Evolutionary conservation across 2,888 invertebrate species (phyloP), one percentile per base, ranked within the genome.

Genomic region (Idaea straminata): DNA sequence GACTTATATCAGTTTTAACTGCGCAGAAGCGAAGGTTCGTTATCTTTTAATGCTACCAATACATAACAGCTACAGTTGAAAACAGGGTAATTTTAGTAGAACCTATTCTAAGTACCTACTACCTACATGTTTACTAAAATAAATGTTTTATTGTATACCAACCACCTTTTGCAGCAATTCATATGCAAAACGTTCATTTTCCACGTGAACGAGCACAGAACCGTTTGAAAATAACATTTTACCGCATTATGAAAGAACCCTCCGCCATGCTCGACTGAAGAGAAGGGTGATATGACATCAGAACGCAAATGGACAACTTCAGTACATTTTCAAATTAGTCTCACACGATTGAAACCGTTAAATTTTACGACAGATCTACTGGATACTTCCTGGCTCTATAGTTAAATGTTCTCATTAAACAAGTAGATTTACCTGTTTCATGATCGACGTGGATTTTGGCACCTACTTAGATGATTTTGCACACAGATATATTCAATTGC

Each of bases 151-250:
- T 63, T 74, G 66, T 61, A 59, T 62, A 35, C 59, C 58, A 35
- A 47, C 65, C 62, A 62, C 61, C 36, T 63, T 25, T 60, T 62
- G 64, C 60, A 60, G 62, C 66, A 69, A 62, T 71, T 66, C 65
- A 61, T 70, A 72, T 80, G 83, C 82, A 82, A 84, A 85, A 81
- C 80, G 80, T 79, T 83, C 77, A 83, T 85, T 88, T 87, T 85
- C 81, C 85, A 83, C 85, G 71, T 84, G 78, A 86, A 76, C 82
- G 81, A 76, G 67, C 77, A 72, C 67, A 69, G 75, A 80, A 80
- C 84, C 83, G 87, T 89, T 89, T 84, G 82, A 83, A 82, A 86
- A 83, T 85, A 83, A 83, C 81, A 86, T 83, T 85, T 86, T 83
- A 85, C 88, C 85, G 78, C 88, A 83, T 85, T 85, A 85, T 83